phyloP scores from a whole-genome alignment of 2,113 vertebrate species.

The Urocitellus parryii region DNA sequence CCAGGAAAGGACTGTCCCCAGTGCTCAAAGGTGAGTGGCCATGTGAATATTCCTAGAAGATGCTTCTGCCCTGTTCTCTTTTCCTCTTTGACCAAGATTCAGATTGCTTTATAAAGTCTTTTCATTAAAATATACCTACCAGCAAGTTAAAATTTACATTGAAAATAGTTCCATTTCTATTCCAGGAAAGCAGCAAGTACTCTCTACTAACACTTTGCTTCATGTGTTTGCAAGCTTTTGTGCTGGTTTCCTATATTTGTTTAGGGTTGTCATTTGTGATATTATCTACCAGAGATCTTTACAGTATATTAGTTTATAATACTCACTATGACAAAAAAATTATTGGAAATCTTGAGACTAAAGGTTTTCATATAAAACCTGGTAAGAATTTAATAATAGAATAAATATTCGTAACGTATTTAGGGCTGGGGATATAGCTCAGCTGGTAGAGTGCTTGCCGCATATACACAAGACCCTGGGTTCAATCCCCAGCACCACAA shows the following conservation, averaged over 20 bases:
- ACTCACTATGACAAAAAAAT: not conserved
- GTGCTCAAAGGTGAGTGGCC: not conserved
- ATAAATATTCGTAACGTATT: not conserved
- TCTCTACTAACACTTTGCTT: not conserved
- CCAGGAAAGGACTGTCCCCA: fast-evolving
- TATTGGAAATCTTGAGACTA: not conserved
- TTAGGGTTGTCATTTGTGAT: not conserved
- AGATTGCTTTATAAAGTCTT: not conserved
- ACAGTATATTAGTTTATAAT: not conserved
- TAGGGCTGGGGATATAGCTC: too few species aligned
- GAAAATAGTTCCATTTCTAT: not conserved
- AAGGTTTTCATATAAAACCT: not conserved
- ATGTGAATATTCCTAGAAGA: not conserved
- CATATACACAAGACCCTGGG: too few species aligned
- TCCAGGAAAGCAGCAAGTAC: constrained; percentile 6
- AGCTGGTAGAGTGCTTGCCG: too few species aligned
- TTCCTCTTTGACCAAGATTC: not conserved
- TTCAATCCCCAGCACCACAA: too few species aligned
- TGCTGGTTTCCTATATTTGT: not conserved
- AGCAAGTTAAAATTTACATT: not conserved
- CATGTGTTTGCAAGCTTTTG: not conserved
- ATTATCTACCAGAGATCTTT: not conserved
- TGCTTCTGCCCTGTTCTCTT: not conserved
- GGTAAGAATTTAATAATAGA: not conserved
- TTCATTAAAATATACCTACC: not conserved